phyloP scores from a whole-genome alignment of 2,797 vertebrate species.

The Pogonophryne albipinna region DNA sequence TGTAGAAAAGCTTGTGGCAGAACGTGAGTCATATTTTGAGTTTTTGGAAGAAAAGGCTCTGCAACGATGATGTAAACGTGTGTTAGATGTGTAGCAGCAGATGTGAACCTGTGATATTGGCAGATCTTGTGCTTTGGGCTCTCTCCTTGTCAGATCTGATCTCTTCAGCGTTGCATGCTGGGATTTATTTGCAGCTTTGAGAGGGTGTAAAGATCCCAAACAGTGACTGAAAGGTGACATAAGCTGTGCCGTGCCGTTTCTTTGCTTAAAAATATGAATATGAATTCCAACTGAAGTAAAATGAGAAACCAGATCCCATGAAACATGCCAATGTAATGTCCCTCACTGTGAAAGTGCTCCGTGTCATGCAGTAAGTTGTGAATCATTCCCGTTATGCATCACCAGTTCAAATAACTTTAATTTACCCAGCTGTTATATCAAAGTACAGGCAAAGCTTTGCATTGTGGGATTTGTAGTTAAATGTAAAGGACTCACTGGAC shows the following conservation, averaged over 20 bases:
- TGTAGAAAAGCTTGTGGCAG: too few species aligned
- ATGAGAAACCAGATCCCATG: too few species aligned
- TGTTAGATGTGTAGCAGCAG: not conserved
- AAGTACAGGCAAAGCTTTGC: not conserved
- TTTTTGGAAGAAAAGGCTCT: not conserved
- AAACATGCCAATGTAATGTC: too few species aligned
- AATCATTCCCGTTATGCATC: conserved; percentile 49
- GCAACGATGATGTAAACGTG: not conserved
- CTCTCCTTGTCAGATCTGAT: not conserved
- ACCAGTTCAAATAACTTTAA: conserved; percentile 44
- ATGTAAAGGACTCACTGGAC: too few species aligned
- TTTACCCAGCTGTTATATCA: conserved; percentile 55
- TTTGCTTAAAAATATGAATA: not conserved
- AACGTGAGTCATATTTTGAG: not conserved
- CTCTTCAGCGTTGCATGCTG: not conserved
- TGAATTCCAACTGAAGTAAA: too few species aligned
- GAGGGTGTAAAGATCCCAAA: not conserved
- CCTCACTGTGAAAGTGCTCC: not conserved
- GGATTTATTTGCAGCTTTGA: not conserved
- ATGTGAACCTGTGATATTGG: not conserved
- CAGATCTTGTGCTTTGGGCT: not conserved
- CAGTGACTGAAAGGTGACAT: not conserved
- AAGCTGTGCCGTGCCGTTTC: not conserved
- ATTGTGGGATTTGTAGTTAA: conserved; percentile 10
- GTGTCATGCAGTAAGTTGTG: conserved; percentile 16